Conservation (phyloP, 2,113 vertebrate genomes). For the Prochilodus magdalenae region DNA sequence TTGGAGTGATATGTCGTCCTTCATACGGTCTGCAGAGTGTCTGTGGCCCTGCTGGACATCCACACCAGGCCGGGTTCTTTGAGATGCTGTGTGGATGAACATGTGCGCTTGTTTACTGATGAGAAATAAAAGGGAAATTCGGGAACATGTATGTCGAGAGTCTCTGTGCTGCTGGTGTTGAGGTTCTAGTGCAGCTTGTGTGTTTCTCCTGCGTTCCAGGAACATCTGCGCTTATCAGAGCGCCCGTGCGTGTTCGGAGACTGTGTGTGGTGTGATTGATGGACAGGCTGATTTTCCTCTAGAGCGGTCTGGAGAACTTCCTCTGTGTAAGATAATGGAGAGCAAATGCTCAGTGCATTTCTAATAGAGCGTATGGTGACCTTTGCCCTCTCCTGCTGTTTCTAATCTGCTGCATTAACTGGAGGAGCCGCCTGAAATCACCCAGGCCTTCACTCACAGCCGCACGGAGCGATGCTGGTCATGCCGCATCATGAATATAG, state of each 20-base stretch:
- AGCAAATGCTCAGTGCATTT: conserved; percentile 70
- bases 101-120: neutral
- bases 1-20: too few relatives aligned
- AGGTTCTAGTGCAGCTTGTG: neutral
- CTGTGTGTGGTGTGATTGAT: conserved; percentile 54
- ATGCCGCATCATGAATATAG: too few relatives aligned
- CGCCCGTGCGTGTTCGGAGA: neutral
- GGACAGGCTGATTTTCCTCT: conserved; percentile 45
- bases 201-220: neutral
- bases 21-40: too few relatives aligned
- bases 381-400: conserved; percentile 66
- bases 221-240: neutral
- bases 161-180: neutral
- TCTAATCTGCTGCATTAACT: conserved; percentile 72
- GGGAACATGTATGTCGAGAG: neutral
- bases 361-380: conserved; percentile 66
- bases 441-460: neutral
- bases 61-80: too few relatives aligned
- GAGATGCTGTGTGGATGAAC: too few relatives aligned
- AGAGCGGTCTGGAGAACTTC: conserved; percentile 52
- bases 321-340: conserved; percentile 66
- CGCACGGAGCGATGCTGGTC: conserved; percentile 57
- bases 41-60: too few relatives aligned
- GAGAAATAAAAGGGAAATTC: neutral
- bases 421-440: conserved; percentile 62